These are phyloP conservation scores for Torymus aiolomorphi DNA, from an alignment of 2,888 invertebrate species.

Conservation along the genomic window DNA sequence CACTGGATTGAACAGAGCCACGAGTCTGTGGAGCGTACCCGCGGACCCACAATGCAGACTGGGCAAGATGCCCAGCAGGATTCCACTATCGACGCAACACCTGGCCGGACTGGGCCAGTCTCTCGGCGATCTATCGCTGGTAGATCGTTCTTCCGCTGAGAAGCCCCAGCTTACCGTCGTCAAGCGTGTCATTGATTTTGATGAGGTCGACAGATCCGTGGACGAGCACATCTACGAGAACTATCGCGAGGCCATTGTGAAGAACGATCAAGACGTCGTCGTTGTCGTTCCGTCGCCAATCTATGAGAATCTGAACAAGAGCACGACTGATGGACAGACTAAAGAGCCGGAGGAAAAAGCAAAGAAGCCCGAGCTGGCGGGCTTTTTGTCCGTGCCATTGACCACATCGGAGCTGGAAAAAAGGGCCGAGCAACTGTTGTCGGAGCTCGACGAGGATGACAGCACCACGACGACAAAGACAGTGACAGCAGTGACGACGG, in stretches of 20 bases:
- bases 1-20: constrained; percentile 66
- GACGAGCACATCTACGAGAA: constrained; percentile 71
- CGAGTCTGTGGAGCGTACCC: constrained; percentile 71
- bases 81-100: constrained; percentile 70
- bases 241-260: constrained; percentile 64
- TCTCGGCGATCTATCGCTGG: constrained; percentile 72
- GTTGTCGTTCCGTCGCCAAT: constrained; percentile 62
- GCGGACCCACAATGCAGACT: constrained; percentile 56
- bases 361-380: constrained; percentile 66
- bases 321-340: constrained; percentile 21
- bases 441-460: constrained; percentile 72
- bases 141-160: constrained; percentile 70
- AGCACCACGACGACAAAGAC: constrained; percentile 44
- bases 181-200: constrained; percentile 60
- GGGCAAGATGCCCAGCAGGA: constrained; percentile 67
- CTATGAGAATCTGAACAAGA: constrained; percentile 63
- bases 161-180: constrained; percentile 33
- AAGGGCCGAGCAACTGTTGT: constrained; percentile 70
- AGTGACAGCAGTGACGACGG: too few species aligned
- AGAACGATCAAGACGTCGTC: constrained; percentile 62
- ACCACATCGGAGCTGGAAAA: constrained; percentile 69
- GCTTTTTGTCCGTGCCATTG: constrained; percentile 70
- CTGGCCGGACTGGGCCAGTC: constrained; percentile 66
- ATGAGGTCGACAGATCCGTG: constrained; percentile 69
- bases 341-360: constrained; percentile 53